Base-by-base conservation (phyloP, 2,113 vertebrate genomes). In the Lophius piscatorius region DNA sequence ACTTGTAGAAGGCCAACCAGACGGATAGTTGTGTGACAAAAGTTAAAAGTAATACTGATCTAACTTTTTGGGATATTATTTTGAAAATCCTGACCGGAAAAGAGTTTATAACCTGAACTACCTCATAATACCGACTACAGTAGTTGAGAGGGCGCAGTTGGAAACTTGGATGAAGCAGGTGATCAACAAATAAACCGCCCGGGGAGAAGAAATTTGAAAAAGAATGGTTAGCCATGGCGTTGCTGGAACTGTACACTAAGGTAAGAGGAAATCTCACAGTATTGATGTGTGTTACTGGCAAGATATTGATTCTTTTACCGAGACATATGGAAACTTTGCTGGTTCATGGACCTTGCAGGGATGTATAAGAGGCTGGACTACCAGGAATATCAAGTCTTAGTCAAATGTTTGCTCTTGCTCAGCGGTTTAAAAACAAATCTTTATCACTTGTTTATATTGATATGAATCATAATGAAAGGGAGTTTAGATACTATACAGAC, bases 191-290 rank as follows among this genome's bases (percentile, higher is more conserved):
- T 11, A 28, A 1, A 47, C 7, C 9, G 21, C 20, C 6, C 4
- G 20, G 26, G 22, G 6, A 38, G 13, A 47, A 34, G 26, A n/a
- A n/a, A n/a, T n/a, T 34, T 33, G 13, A 10, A 31, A 44, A 33
- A 49, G 23, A 55, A 83, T 82, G 83, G 23, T 17, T 29, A 48
- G 76, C 65, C 59, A 96, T 98, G 96, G 93, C 94, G 83, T 68
- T 95, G 81, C 86, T 83, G 44, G 94, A 95, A 68, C 92, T 98
- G 5, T 98, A 98, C 88, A 93, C 94, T 0, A 87, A 94, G 95
- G 96, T 98, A 93, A 86, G 91, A 48, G 2, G 2, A 23, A 35
- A 20, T 4, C 1, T 1, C 6, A 31, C 29, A 3, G 29, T 31
- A 3, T 10, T 31, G 3, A 10, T 31, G 9, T 23, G 11, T 14